A percentile compares a stretch with the other conserved stretches of the same genome.
phyloP scores from a whole-genome alignment of 2,797 vertebrate genomes.

The Anomalospiza imberbis region DNA sequence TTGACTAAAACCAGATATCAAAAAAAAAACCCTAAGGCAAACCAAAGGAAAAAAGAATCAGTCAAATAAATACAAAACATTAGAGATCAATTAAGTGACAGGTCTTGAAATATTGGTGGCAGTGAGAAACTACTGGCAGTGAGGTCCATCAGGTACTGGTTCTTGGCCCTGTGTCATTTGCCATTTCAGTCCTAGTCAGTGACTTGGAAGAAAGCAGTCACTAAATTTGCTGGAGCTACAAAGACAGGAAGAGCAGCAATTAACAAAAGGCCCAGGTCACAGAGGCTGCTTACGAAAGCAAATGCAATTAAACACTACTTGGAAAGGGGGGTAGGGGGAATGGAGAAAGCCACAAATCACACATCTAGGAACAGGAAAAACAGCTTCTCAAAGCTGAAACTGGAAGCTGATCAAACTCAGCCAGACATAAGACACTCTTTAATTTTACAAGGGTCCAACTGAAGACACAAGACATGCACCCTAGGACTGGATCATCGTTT shows the following conservation, averaged over 20 bases:
- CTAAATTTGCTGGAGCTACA: neutral
- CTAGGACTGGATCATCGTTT: accelerated
- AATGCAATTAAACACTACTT: constrained; percentile 2
- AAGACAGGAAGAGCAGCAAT: constrained; percentile 4
- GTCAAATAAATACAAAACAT: neutral
- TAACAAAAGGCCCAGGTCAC: neutral
- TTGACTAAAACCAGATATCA: neutral
- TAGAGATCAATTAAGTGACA: neutral
- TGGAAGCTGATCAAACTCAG: neutral
- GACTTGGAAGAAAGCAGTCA: neutral
- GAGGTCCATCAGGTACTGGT: neutral
- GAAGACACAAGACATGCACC: neutral
- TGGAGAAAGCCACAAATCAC: neutral
- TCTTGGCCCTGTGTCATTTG: neutral
- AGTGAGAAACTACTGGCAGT: neutral
- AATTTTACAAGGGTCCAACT: neutral
- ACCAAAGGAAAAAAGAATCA: neutral
- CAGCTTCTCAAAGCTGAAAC: constrained; percentile 8
- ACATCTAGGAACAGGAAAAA: neutral
- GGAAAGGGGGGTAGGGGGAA: neutral
- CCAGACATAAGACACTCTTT: neutral
- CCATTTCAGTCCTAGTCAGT: neutral
- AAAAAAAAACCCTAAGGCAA: neutral
- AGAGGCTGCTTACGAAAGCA: constrained; percentile 6
- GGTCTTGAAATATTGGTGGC: neutral